Percentiles rank a stretch among this genome's conserved stretches.
phyloP scores from a whole-genome alignment of 1,140 invertebrate species.

The Cyclina sinensis region DNA sequence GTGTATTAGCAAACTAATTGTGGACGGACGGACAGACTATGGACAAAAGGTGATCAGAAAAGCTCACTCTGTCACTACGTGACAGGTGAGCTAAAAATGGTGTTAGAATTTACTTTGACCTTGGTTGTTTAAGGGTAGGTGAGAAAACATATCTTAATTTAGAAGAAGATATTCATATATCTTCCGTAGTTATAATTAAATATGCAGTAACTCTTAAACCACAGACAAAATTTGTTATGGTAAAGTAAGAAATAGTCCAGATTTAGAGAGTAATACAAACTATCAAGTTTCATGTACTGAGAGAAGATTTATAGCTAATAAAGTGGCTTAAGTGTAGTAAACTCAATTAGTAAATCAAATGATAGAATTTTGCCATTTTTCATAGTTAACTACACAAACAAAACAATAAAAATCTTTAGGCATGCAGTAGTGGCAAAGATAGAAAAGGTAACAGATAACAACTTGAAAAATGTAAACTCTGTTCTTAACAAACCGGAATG shows the following conservation, averaged over 20 bases:
- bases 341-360: not conserved
- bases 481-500: not conserved
- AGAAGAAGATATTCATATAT: conserved; percentile 34
- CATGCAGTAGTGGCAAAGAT: not conserved
- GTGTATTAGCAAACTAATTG: too few species aligned
- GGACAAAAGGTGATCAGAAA: too few species aligned
- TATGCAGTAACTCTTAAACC: not conserved
- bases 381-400: not conserved
- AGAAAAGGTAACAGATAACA: not conserved
- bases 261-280: not conserved
- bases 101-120: not conserved
- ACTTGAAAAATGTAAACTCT: not conserved
- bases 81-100: too few species aligned
- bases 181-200: not conserved
- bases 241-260: conserved; percentile 1
- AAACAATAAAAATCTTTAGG: not conserved
- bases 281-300: too few species aligned
- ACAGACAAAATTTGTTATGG: not conserved
- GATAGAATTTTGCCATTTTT: not conserved
- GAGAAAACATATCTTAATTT: conserved; percentile 2
- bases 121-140: not conserved
- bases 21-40: too few species aligned
- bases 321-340: not conserved
- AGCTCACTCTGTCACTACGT: too few species aligned
- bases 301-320: not conserved